phyloP scores from a whole-genome alignment of 1,140 invertebrate genomes.

The Drosophila bocqueti region DNA sequence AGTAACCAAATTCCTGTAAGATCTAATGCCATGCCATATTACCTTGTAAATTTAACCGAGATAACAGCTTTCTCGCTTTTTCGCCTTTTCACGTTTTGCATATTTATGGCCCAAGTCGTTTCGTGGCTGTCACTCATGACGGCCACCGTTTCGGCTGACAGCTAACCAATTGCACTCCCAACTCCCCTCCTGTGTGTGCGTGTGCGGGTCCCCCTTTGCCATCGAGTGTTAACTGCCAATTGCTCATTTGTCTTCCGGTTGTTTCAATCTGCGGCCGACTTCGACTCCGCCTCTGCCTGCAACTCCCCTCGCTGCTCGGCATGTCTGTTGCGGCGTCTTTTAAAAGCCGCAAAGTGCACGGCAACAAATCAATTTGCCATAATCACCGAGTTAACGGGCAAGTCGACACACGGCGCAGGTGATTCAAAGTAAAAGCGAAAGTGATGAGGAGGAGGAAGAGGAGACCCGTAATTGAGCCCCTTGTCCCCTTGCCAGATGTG shows the following conservation, averaged over 20 bases:
- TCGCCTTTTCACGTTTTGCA: not conserved
- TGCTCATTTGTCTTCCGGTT: constrained; percentile 72
- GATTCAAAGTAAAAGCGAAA: constrained; percentile 9
- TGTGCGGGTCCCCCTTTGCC: not conserved
- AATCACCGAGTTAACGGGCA: constrained; percentile 59
- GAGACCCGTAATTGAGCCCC: constrained; percentile 39
- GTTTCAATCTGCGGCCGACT: constrained; percentile 13
- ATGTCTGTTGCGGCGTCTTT: constrained; percentile 42
- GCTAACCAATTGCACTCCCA: constrained; percentile 31
- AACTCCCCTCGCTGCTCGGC: not conserved
- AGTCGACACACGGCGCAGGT: constrained; percentile 18
- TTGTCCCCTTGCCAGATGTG: not conserved
- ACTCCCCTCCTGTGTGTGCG: not conserved
- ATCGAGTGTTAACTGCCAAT: constrained; percentile 47
- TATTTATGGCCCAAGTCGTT: constrained; percentile 16
- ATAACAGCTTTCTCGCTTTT: constrained; percentile 2
- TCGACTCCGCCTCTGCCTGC: not conserved
- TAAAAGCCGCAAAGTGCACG: constrained; percentile 78
- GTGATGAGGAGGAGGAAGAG: not conserved
- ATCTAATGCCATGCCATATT: not conserved
- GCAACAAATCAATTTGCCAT: constrained; percentile 80
- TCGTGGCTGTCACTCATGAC: constrained; percentile 4
- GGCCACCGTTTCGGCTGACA: constrained; percentile 18
- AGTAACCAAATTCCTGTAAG: not conserved
- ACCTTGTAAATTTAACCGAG: not conserved